Evolutionary conservation across 2,113 vertebrate genomes (phyloP).

Genomic region (Lates calcarifer): DNA sequence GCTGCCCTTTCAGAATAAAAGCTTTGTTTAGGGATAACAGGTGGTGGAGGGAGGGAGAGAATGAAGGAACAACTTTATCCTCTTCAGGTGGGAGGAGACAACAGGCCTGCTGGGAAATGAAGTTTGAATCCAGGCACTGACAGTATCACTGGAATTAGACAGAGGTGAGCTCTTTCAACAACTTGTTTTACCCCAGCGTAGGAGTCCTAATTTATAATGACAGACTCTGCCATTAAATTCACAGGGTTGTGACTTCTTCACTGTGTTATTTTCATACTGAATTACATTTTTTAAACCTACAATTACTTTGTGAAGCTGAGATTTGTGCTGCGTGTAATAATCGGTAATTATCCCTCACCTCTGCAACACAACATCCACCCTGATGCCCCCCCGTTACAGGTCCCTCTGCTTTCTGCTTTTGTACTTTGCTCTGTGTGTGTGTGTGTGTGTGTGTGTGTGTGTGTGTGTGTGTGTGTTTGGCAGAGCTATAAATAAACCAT

Average conservation of each 20-base stretch:
- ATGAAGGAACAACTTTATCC: no score
- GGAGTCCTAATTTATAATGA: neutral
- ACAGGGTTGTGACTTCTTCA: no score
- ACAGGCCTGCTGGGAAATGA: neutral
- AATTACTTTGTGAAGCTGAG: neutral
- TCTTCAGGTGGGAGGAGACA: neutral
- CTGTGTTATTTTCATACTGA: neutral
- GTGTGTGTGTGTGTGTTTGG: neutral
- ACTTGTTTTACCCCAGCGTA: no score
- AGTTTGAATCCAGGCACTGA: neutral
- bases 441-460: constrained; percentile 2
- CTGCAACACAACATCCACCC: constrained; percentile 1
- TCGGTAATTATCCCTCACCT: no score
- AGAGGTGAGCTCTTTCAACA: neutral
- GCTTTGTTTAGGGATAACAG: neutral
- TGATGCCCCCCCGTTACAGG: neutral
- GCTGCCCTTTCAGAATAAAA: neutral
- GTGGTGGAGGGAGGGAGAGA: neutral
- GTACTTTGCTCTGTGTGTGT: neutral
- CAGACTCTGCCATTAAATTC: no score
- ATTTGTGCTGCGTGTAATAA: neutral
- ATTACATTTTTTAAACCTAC: neutral
- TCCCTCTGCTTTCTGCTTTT: no score
- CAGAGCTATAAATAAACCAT: constrained; percentile 31
- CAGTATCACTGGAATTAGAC: no score